Evolutionary conservation across 2,113 vertebrate species (phyloP), one percentile per base, ranked within the genome.

Genomic region (Odontesthes bonariensis): DNA sequence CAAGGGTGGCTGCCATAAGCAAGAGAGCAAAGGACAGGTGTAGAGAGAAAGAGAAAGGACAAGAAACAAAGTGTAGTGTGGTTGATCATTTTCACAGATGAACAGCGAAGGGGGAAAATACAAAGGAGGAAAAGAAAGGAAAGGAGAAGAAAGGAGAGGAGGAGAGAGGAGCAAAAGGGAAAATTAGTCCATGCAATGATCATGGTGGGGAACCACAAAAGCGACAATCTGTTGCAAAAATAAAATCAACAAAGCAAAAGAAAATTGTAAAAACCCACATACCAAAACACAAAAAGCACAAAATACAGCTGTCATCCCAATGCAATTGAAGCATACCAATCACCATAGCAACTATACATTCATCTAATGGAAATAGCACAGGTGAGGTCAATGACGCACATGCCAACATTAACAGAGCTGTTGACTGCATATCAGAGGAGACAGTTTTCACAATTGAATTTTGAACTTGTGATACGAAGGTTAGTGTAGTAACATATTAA

Each of bases 121-220:
- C 52, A 42, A 82, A 78, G 79, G 85, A 19, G 79, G 73, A 69
- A 79, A 75, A 77, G 75, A 56, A 80, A 72, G 35, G 59, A 53
- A 52, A 68, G 74, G 14, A 40, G 73, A 61, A 27, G 66, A 60
- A 62, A 54, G 66, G 58, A 54, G 60, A 67, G 53, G 67, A 40
- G 79, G 59, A 73, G 64, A 79, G 61, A 73, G 82, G 89, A 84
- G 82, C 79, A 92, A 91, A 92, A 92, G 90, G 93, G 79, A 87
- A 92, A 94, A 94, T 95, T 95, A 95, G 92, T 95, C 83, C 94
- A 95, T 95, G 95, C 94, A 94, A 94, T 95, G 94, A 93, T 94
- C 92, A 95, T 88, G 85, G 89, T 91, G 87, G 81, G 93, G 92
- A 90, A 92, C 84, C 88, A 93, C 85, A 93, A 85, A 91, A 92